A percentile compares a stretch with the other conserved stretches of the same genome.
These are phyloP conservation scores for Aphis craccivora DNA, from an alignment of 1,140 invertebrate species.

Conservation along the genomic window DNA sequence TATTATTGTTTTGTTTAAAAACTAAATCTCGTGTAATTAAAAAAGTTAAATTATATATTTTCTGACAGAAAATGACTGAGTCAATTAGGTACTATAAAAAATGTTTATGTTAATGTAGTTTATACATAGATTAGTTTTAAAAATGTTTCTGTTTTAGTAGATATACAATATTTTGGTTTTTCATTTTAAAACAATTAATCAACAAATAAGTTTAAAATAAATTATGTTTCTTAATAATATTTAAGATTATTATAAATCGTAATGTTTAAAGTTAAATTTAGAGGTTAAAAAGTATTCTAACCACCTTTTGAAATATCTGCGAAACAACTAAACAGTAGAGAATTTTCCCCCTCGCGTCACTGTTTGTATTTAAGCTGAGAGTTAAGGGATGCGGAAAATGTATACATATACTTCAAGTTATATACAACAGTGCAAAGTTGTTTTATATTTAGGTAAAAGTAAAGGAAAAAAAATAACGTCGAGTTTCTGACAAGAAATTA, in stretches of 20 bases:
- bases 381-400: constrained; percentile 16
- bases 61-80: neutral
- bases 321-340: neutral
- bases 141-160: neutral
- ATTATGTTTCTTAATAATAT: neutral
- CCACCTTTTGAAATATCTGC: neutral
- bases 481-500: constrained; percentile 34
- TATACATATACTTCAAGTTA: neutral
- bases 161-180: neutral
- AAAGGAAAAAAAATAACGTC: neutral
- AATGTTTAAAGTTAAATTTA: constrained; percentile 10
- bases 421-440: neutral
- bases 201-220: constrained; percentile 24
- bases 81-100: constrained; percentile 2
- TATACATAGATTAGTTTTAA: neutral
- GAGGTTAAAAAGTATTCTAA: constrained; percentile 4
- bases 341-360: neutral
- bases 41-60: constrained; percentile 10
- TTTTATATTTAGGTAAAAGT: constrained; percentile 6
- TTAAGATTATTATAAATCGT: constrained; percentile 15
- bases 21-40: neutral
- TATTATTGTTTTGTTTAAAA: constrained; percentile 1
- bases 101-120: neutral
- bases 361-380: constrained; percentile 22
- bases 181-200: constrained; percentile 29